Evolutionary conservation across 2,797 vertebrate genomes (phyloP).

Genomic region (Sternarchorhynchus goeldii): DNA sequence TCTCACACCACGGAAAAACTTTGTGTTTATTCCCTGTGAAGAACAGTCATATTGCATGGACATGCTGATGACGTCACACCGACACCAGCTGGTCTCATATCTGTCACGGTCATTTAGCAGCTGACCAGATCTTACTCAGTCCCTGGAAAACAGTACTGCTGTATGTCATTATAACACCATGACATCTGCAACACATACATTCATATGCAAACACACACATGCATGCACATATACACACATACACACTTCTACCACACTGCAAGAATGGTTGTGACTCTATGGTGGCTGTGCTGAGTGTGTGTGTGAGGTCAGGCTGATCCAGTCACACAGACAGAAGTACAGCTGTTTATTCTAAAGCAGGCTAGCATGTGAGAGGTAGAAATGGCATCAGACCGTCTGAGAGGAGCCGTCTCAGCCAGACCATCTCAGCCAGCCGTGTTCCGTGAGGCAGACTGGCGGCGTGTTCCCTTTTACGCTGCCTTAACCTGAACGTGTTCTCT

Average conservation of each 20-base stretch:
- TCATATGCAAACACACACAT: slow-evolving; percentile 10
- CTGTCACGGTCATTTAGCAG: not conserved
- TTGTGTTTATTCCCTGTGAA: not conserved
- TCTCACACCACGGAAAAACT: no score
- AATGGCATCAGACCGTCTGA: no score
- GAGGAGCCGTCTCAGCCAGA: no score
- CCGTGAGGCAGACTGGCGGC: not conserved
- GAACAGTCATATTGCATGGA: no score
- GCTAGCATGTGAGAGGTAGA: no score
- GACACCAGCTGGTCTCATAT: not conserved
- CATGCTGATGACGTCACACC: no score
- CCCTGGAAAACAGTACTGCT: not conserved
- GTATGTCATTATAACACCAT: not conserved
- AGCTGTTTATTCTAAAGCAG: no score
- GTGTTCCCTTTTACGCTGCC: not conserved
- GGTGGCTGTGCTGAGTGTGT: slow-evolving; percentile 17
- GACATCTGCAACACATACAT: not conserved
- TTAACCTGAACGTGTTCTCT: no score
- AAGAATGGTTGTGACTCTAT: not conserved
- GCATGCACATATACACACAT: slow-evolving; percentile 22
- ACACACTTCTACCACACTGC: no score
- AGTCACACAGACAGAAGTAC: no score
- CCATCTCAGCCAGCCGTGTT: not conserved
- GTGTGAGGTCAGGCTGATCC: slow-evolving; percentile 20
- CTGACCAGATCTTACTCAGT: not conserved